Base-by-base conservation (phyloP, 2,797 vertebrate species). In the Mus minutoides region DNA sequence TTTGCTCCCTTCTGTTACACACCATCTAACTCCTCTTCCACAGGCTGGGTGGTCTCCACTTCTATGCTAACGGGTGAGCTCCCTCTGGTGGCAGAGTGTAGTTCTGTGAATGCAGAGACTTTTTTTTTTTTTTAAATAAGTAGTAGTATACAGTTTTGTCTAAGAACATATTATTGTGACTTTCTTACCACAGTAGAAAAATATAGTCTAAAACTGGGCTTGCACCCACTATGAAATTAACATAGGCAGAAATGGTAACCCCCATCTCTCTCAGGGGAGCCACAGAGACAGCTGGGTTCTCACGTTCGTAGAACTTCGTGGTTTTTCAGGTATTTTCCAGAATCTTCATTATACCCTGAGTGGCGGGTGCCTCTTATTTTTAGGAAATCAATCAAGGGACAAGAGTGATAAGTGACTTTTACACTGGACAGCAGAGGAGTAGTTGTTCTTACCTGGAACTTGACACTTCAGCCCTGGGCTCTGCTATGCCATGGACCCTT, bases 61-160 rank as follows among this genome's bases (percentile, higher is more conserved):
- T 88, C 69, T 67, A 86, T 54, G 26, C 52, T 96, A 29, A 95
- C 79, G 71, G 37, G 78, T 93, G 84, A 31, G 62, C 94, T 89
- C 97, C 94, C 94, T 96, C 96, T 97, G 85, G 97, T 94, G 97
- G 92, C 80, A 91, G 92, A 90, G 88, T 80, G 54, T 60, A 88
- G 96, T 96, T 92, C 88, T 73, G 69, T 60, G 56, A 79, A 49
- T 34, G 10, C 3, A 43, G 67, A 91, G 29, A 62, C 29, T 6
- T 60, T 90, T 92, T 46, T 56, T 91, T 93, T 52, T 13, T 52
- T 52, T 52, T 14, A 46, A 7, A 37, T 22, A 60, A 11, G 22
- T 8, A 52, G 14, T 3, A 37, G n/a, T 49, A 67, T 62, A 67
- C 11, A 37, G 8, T 97, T 96, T 93, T 88, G 58, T 94, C 40